Evolutionary conservation across 2,888 invertebrate species (phyloP).

Genomic region (Apantesis nais): DNA sequence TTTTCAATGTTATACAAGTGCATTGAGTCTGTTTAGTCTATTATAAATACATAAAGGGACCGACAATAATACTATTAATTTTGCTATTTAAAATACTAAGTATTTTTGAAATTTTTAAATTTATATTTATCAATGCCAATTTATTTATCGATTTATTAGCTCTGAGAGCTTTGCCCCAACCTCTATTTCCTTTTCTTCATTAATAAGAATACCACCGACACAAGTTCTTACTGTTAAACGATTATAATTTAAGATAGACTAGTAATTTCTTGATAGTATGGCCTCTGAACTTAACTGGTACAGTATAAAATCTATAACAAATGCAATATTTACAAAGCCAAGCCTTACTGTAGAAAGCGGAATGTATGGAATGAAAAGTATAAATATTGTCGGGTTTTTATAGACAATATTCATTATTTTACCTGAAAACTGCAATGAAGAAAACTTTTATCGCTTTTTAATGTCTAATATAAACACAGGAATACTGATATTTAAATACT

Average conservation of each 20-base stretch:
- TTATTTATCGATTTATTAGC: background rate
- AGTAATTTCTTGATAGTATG: slow-evolving; percentile 69
- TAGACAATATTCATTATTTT: background rate
- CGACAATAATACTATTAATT: background rate
- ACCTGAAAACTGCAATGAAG: background rate
- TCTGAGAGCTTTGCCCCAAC: background rate
- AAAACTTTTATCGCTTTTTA: background rate
- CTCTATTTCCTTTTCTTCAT: background rate
- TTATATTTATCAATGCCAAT: background rate
- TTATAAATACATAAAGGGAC: background rate
- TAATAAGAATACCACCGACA: background rate
- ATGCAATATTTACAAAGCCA: slow-evolving; percentile 52
- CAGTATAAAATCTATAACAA: slow-evolving; percentile 12
- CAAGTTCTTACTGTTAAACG: slow-evolving; percentile 17
- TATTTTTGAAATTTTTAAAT: background rate
- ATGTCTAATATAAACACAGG: background rate
- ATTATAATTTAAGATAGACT: slow-evolving; percentile 51
- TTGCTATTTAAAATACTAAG: background rate
- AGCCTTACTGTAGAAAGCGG: slow-evolving; percentile 45
- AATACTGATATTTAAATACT: background rate
- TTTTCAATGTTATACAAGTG: background rate
- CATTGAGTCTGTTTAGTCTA: background rate
- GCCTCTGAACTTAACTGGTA: slow-evolving; percentile 61
- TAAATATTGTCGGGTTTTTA: background rate
- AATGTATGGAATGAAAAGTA: slow-evolving; percentile 51